Evolutionary conservation across 2,888 invertebrate genomes (phyloP).

Genomic region (Clanis bilineata): DNA sequence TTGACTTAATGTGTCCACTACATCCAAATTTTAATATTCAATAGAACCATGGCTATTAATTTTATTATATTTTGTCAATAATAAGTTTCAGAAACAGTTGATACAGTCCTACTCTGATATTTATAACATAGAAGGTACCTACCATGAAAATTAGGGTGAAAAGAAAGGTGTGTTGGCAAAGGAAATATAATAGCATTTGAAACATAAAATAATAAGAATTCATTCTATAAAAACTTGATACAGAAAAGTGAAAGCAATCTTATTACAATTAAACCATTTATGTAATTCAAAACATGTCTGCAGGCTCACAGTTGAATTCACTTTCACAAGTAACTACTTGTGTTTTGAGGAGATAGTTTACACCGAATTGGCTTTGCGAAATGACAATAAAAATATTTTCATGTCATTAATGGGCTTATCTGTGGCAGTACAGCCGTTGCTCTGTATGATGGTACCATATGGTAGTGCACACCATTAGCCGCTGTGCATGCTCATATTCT

Average conservation of each 20-base stretch:
- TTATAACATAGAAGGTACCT: too few relatives aligned
- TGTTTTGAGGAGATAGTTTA: not conserved
- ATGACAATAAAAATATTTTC: not conserved
- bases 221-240: not conserved
- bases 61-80: too few relatives aligned
- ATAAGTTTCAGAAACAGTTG: too few relatives aligned
- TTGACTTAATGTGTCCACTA: not conserved
- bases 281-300: slow-evolving; percentile 11
- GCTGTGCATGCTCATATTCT: not conserved
- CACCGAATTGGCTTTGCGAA: slow-evolving; percentile 4
- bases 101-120: too few relatives aligned
- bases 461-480: not conserved
- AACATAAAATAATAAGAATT: not conserved
- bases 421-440: not conserved
- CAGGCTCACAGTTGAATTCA: not conserved
- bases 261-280: slow-evolving; percentile 15
- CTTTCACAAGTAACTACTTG: not conserved
- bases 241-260: slow-evolving; percentile 24
- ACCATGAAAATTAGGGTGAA: not conserved
- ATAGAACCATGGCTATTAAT: too few relatives aligned
- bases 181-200: not conserved
- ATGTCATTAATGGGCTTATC: slow-evolving; percentile 6
- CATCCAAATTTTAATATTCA: not conserved
- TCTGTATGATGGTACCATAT: not conserved
- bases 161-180: not conserved